Conservation (phyloP, 2,113 vertebrate species). For the Gadus macrocephalus region DNA sequence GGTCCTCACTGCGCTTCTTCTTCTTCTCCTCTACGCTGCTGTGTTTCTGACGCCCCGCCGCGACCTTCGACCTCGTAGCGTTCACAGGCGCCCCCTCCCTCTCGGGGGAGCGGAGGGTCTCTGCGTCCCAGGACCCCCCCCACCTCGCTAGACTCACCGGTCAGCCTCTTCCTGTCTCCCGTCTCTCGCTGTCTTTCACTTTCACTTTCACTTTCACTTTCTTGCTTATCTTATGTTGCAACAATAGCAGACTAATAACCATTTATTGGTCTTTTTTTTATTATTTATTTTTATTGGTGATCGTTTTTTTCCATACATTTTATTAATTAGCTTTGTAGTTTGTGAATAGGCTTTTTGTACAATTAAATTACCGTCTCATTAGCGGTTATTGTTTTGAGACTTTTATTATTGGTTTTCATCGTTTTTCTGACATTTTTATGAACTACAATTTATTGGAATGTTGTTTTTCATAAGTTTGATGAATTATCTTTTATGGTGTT, state of each 20-base stretch:
- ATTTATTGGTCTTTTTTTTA: too few species aligned
- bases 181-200: background rate
- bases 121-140: slow-evolving; percentile 82
- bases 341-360: background rate
- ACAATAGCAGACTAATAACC: too few species aligned
- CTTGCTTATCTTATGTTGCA: too few species aligned
- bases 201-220: too few species aligned
- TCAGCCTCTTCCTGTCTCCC: slow-evolving; percentile 65
- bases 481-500: background rate
- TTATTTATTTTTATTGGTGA: background rate
- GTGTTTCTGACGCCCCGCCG: slow-evolving; percentile 30
- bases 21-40: slow-evolving; percentile 26
- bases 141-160: slow-evolving; percentile 83
- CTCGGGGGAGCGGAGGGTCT: slow-evolving; percentile 76
- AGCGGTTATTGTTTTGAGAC: background rate
- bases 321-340: background rate
- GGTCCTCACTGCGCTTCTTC: background rate
- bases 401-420: too few species aligned
- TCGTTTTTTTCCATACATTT: background rate
- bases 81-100: slow-evolving; percentile 81
- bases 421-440: background rate
- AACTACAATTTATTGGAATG: background rate
- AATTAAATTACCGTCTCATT: background rate
- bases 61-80: slow-evolving; percentile 61
- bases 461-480: too few species aligned